These are phyloP conservation scores for Brachionus sp. DNA, from an alignment of 1,140 invertebrate genomes.

Conservation along the genomic window DNA sequence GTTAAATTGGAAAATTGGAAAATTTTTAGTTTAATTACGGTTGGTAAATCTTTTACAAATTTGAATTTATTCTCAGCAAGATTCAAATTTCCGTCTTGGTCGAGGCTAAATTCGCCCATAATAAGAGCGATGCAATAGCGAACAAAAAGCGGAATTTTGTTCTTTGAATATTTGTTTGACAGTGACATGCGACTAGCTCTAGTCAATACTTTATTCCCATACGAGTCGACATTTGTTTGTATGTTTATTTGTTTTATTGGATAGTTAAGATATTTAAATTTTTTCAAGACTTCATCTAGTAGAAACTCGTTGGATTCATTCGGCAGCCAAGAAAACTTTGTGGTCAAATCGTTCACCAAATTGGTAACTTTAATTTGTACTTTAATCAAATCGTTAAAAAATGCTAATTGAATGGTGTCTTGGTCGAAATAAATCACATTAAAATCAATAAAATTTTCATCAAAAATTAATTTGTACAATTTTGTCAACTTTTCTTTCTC, in stretches of 20 bases:
- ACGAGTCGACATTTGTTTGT: slow-evolving; percentile 10
- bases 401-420: background rate
- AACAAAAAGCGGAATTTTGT: slow-evolving; percentile 17
- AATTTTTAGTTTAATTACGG: background rate
- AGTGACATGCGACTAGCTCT: background rate
- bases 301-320: slow-evolving; percentile 1
- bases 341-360: slow-evolving; percentile 10
- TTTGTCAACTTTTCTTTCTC: slow-evolving; percentile 31
- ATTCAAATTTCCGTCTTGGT: background rate
- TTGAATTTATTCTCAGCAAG: background rate
- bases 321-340: background rate
- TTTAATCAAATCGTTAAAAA: slow-evolving; percentile 8
- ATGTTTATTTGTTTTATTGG: slow-evolving; percentile 19
- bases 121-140: slow-evolving; percentile 15
- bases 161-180: slow-evolving; percentile 4
- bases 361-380: slow-evolving; percentile 42
- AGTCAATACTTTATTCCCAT: background rate
- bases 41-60: slow-evolving; percentile 40
- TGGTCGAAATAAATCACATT: slow-evolving; percentile 16
- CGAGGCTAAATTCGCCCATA: slow-evolving; percentile 12
- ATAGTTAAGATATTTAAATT: slow-evolving; percentile 26
- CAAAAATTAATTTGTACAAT: slow-evolving; percentile 5
- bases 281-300: background rate
- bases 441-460: background rate
- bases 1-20: background rate